Evolutionary conservation across 2,888 invertebrate genomes (phyloP), one percentile per base, ranked within the genome.

Genomic region (Drosophila bunnanda): DNA sequence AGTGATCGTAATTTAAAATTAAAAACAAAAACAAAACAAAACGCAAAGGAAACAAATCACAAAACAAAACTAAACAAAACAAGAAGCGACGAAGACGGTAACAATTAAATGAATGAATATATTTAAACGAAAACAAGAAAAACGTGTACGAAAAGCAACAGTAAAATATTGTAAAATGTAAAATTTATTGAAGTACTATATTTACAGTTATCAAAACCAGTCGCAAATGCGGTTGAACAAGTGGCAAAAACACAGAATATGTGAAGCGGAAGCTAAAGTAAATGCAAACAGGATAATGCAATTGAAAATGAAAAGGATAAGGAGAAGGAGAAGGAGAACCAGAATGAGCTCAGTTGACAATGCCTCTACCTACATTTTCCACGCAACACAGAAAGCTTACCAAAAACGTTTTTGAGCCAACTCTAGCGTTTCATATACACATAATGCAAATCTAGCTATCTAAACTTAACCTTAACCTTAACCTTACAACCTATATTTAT

Each of bases 1-100:
- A 88, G 86, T 89, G 89, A 86, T 88, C 82, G 80, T 88, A 90
- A 90, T 84, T 88, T 81, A 86, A 89, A 90, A 88, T 90, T 85
- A 86, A 71, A 53, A 60, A n/a, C n/a, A 44, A 28, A 64, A 48
- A 32, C 48, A 60, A 34, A 38, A 78, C n/a, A 57, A 30, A 46
- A 53, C 55, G 65, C 75, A 78, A 75, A 62, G 46, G 41, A 38
- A 67, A 34, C 64, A 64, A 64, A 62, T 65, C 50, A 58, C 61
- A 67, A 56, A 34, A 79, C 46, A 74, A 74, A 64, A n/a, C n/a
- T n/a, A n/a, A n/a, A n/a, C n/a, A 61, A 25, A 25, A 25, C 48
- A 52, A 52, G 50, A 25, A 28, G n/a, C 46, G 43, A 36, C 43
- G 43, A 43, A 22, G 43, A 68, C 76, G 75, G 65, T 75, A 76